Conservation (phyloP, 2,797 vertebrate genomes). For the Hippopotamyrus pictus region DNA sequence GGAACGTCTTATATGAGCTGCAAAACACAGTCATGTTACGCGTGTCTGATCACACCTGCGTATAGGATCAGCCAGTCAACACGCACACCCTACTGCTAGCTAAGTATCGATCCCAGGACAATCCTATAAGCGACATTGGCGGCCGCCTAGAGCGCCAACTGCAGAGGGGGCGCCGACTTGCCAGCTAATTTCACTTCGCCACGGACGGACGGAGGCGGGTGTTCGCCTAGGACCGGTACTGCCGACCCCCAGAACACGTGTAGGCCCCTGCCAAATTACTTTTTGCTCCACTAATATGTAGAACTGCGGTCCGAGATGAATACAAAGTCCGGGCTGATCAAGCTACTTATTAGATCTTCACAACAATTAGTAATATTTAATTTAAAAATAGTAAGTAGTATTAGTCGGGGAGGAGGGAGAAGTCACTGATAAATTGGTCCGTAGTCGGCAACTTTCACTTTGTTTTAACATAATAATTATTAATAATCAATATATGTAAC, state of each 20-base stretch:
- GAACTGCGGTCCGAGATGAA: neutral
- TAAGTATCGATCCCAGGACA: neutral
- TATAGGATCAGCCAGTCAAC: neutral
- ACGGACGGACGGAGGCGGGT: neutral
- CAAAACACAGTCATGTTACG: neutral
- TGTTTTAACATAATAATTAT: neutral
- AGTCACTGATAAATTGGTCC: neutral
- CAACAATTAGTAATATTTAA: neutral
- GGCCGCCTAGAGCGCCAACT: neutral
- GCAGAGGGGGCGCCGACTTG: neutral
- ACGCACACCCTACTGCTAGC: neutral
- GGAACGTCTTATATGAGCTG: conserved; percentile 58
- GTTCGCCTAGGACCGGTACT: neutral
- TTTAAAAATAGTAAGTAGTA: neutral
- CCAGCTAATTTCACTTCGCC: neutral
- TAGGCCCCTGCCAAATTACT: neutral
- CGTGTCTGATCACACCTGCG: neutral
- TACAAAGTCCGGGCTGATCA: neutral
- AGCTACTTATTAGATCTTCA: neutral
- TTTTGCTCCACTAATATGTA: neutral
- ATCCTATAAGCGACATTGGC: neutral
- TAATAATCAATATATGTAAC: neutral
- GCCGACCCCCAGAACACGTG: neutral
- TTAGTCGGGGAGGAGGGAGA: neutral
- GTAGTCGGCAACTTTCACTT: neutral